Evolutionary conservation across 2,888 invertebrate species (phyloP).

Genomic region (Lepidochitona cinerea): DNA sequence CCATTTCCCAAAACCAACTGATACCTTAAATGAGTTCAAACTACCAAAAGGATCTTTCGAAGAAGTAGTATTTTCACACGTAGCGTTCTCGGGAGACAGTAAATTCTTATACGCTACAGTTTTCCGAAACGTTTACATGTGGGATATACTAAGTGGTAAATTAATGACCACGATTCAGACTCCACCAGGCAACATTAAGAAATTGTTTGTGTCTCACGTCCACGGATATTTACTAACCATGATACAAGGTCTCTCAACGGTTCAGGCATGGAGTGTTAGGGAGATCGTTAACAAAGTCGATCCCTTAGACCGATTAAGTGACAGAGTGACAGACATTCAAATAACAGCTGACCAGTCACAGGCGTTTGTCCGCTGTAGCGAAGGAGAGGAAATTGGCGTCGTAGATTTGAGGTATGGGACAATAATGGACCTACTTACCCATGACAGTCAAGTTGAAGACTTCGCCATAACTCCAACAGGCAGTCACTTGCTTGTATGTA

Average conservation of each 20-base stretch:
- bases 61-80: conserved; percentile 57
- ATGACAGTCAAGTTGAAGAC: conserved; percentile 55
- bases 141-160: conserved; percentile 51
- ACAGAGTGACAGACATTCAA: conserved; percentile 53
- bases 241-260: conserved; percentile 38
- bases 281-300: conserved; percentile 59
- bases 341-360: conserved; percentile 48
- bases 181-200: conserved; percentile 63
- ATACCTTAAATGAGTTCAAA: conserved; percentile 60
- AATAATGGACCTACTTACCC: conserved; percentile 66
- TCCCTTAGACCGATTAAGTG: conserved; percentile 61
- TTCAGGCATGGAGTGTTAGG: conserved; percentile 65
- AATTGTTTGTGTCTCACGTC: conserved; percentile 49
- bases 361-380: conserved; percentile 56
- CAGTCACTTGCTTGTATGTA: conserved; percentile 57
- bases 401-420: conserved; percentile 64
- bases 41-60: conserved; percentile 58
- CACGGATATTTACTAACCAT: conserved; percentile 59
- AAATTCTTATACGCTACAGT: conserved; percentile 61
- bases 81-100: conserved; percentile 62
- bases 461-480: conserved; percentile 61
- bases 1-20: conserved; percentile 53
- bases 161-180: conserved; percentile 60
- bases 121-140: conserved; percentile 67
- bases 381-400: conserved; percentile 67